These are phyloP conservation scores for Danio kyathit DNA, from an alignment of 2,797 vertebrate species.

Conservation along the genomic window DNA sequence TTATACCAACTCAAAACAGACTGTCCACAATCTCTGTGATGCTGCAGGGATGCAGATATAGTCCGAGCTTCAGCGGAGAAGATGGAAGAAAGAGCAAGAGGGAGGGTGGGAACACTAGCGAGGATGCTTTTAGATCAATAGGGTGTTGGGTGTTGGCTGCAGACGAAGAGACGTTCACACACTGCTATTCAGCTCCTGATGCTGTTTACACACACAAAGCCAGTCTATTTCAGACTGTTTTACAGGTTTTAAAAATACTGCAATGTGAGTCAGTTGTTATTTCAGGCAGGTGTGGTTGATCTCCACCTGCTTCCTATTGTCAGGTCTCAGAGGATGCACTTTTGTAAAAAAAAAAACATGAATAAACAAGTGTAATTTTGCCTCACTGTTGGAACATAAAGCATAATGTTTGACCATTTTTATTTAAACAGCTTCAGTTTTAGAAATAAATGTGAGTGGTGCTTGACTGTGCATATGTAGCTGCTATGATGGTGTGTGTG, in stretches of 20 bases:
- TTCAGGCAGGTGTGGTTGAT: constrained; percentile 29
- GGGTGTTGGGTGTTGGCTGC: constrained; percentile 33
- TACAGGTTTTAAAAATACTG: background rate
- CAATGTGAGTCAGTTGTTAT: constrained; percentile 16
- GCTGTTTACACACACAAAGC: background rate
- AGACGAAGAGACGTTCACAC: constrained; percentile 24
- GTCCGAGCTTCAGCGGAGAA: constrained; percentile 7
- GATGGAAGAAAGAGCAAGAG: constrained; percentile 8
- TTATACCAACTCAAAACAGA: constrained; percentile 9
- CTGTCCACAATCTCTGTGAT: constrained; percentile 5
- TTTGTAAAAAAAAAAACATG: no score
- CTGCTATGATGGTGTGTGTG: background rate
- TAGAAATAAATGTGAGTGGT: background rate
- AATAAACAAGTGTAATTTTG: background rate
- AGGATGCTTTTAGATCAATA: constrained; percentile 30
- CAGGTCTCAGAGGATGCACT: background rate
- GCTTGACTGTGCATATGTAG: background rate
- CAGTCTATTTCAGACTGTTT: constrained; percentile 7
- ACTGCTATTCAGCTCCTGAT: background rate
- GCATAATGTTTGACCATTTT: background rate
- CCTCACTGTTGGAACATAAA: background rate
- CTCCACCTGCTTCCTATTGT: constrained; percentile 1
- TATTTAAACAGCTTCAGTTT: background rate
- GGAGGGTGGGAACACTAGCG: background rate
- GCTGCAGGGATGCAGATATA: background rate